Percentiles rank a stretch among this genome's conserved stretches.
Conservation (phyloP, 1,140 invertebrate genomes). For the Scaptomyza montana region DNA sequence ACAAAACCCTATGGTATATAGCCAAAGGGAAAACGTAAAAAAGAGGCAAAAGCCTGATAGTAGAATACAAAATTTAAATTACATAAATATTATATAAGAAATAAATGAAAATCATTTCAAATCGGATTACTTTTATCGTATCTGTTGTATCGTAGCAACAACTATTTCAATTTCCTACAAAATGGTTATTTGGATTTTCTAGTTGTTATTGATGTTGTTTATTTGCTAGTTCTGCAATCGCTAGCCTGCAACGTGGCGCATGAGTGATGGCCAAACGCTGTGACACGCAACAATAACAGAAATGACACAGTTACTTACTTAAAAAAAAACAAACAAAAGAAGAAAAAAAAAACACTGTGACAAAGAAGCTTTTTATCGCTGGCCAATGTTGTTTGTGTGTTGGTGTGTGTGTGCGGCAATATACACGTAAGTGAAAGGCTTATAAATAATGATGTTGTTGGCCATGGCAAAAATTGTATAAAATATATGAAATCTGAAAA, state of each 20-base stretch:
- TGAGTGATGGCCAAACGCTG: constrained; percentile 31
- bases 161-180: constrained; percentile 15
- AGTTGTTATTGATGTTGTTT: neutral
- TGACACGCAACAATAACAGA: constrained; percentile 8
- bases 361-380: neutral
- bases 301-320: neutral
- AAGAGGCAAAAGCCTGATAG: constrained; percentile 6
- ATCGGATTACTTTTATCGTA: constrained; percentile 12
- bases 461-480: neutral
- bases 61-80: constrained; percentile 2
- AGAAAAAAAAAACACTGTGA: no score
- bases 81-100: constrained; percentile 22
- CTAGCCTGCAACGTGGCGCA: constrained; percentile 8
- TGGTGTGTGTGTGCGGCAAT: constrained; percentile 4
- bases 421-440: constrained; percentile 26
- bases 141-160: neutral
- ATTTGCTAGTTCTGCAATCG: constrained; percentile 3
- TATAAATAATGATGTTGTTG: constrained; percentile 32
- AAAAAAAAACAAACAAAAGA: neutral
- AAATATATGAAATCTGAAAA: neutral
- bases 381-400: neutral
- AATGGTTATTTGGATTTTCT: neutral
- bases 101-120: constrained; percentile 39
- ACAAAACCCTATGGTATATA: constrained; percentile 19
- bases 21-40: constrained; percentile 8